phyloP scores from a whole-genome alignment of 2,888 invertebrate species.

The Watsonalla binaria region DNA sequence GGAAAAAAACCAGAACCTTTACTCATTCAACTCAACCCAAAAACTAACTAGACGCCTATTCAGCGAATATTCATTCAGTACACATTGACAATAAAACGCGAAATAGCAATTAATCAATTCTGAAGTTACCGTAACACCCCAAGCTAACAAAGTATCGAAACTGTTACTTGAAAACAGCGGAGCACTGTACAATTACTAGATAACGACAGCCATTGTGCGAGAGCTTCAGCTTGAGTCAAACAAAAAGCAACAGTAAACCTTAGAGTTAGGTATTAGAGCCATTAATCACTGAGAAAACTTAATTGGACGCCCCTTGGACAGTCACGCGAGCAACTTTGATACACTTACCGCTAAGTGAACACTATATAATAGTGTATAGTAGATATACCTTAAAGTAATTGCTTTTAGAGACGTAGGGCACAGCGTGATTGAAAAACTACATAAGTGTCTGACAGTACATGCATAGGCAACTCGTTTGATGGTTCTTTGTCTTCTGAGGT shows the following conservation, averaged over 20 bases:
- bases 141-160: conserved; percentile 1
- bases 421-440: too few species aligned
- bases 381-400: neutral
- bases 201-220: conserved; percentile 5
- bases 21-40: too few species aligned
- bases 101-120: neutral
- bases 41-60: too few species aligned
- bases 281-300: conserved; percentile 67
- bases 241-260: conserved; percentile 16
- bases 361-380: neutral
- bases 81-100: neutral
- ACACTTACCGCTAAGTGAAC: conserved; percentile 17
- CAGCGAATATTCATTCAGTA: neutral
- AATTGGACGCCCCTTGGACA: conserved; percentile 56
- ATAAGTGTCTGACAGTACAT: too few species aligned
- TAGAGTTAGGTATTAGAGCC: conserved; percentile 34
- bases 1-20: too few species aligned
- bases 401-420: neutral
- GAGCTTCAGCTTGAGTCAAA: conserved; percentile 14
- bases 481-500: too few species aligned
- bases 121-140: neutral
- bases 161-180: neutral
- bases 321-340: conserved; percentile 39
- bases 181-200: conserved; percentile 4
- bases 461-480: too few species aligned